A percentile compares a stretch with the other conserved stretches of the same genome.
Evolutionary conservation across 2,888 invertebrate genomes (phyloP).

Genomic region (Idaea straminata): DNA sequence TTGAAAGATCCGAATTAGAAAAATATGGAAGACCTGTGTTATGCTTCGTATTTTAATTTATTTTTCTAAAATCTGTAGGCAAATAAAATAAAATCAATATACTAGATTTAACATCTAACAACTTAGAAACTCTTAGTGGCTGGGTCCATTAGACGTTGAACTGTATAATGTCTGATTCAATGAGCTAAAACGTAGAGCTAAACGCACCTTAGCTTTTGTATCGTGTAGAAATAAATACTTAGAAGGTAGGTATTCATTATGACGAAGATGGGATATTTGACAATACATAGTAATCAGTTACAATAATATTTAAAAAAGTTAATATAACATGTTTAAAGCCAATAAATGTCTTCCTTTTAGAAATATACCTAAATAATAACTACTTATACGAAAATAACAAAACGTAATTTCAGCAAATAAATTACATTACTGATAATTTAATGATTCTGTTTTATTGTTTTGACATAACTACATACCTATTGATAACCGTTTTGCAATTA

Average conservation of each 20-base stretch:
- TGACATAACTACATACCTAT: neutral
- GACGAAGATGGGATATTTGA: neutral
- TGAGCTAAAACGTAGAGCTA: neutral
- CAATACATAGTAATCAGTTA: neutral
- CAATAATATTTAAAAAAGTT: too few species aligned
- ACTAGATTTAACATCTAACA: neutral
- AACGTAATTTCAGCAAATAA: neutral
- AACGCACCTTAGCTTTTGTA: neutral
- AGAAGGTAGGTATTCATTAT: neutral
- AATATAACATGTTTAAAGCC: neutral
- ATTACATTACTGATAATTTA: neutral
- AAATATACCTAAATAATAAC: neutral
- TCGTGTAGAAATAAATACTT: neutral
- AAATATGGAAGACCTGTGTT: neutral
- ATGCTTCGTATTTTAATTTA: too few species aligned
- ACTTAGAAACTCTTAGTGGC: neutral
- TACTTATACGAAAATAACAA: neutral
- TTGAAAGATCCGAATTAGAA: neutral
- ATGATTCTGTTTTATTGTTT: slow-evolving; percentile 6
- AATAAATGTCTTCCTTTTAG: slow-evolving; percentile 10
- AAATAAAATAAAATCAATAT: too few species aligned
- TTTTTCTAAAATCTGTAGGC: neutral
- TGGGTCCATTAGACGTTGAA: neutral
- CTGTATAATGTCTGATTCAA: neutral
- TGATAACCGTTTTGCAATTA: neutral